These are phyloP conservation scores for Podarcis muralis DNA, from an alignment of 2,113 vertebrate species.

Conservation along the genomic window DNA sequence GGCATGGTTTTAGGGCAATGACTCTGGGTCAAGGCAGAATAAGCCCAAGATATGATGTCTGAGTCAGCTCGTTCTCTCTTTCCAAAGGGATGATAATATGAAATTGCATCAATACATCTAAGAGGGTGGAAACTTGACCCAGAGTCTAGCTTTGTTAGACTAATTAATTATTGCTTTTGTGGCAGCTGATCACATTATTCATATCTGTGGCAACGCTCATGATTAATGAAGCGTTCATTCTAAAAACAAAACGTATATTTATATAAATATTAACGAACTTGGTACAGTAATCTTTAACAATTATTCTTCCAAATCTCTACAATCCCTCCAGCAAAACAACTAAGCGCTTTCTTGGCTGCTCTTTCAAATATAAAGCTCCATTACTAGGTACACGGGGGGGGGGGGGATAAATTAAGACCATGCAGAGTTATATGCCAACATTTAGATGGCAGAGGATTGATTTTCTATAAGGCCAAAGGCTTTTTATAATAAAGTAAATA, in stretches of 20 bases:
- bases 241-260: slow-evolving; percentile 33
- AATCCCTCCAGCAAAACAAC: slow-evolving; percentile 25
- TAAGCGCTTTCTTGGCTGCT: slow-evolving; percentile 19
- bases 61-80: neutral
- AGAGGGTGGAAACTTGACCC: neutral
- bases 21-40: neutral
- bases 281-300: slow-evolving; percentile 29
- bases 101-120: neutral
- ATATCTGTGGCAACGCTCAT: slow-evolving; percentile 25
- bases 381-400: slow-evolving; percentile 48
- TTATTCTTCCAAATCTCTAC: slow-evolving; percentile 46
- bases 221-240: slow-evolving; percentile 54
- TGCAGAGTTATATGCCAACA: slow-evolving; percentile 58
- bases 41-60: neutral
- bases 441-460: slow-evolving; percentile 70
- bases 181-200: slow-evolving; percentile 4
- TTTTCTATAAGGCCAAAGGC: slow-evolving; percentile 61
- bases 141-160: neutral
- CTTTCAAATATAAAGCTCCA: slow-evolving; percentile 48
- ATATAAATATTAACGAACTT: slow-evolving; percentile 34
- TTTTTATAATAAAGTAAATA: slow-evolving; percentile 63
- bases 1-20: too few relatives aligned
- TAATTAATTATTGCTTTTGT: neutral
- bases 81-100: neutral
- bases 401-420: slow-evolving; percentile 62